Base-by-base conservation (phyloP, 2,113 vertebrate species). In the Paracanthobrama guichenoti region DNA sequence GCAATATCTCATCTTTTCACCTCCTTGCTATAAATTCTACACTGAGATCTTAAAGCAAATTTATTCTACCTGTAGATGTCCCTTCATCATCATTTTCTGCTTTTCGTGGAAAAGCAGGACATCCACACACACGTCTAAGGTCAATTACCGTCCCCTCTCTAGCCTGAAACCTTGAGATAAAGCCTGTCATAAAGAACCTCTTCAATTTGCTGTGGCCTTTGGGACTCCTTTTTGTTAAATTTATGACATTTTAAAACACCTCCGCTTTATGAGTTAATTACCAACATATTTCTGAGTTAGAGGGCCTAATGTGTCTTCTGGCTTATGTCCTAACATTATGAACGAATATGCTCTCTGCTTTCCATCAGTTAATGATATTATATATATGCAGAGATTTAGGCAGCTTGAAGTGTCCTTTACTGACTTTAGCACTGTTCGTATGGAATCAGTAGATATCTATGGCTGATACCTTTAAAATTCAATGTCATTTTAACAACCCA, bases 281-380 rank as follows among this genome's bases (percentile, higher is more conserved):
- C 44, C 57, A 79, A 84, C 89, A 88, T 84, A 88, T 91, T 90
- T 88, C 91, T 87, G 79, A 85, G 78, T 24, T 84, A 82, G 48
- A 46, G 78, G 86, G 81, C 81, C 88, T 92, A 92, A 91, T 90
- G 89, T 90, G 90, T 92, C 89, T 89, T 86, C 88, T 91, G 91
- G 90, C 90, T 91, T 90, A 91, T 89, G 86, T 91, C 82, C 82
- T 82, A 86, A 59, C 67, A 85, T 81, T 67, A 82, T 44, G 89
- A 92, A 64, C 8, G 62, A 75, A 77, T 60, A 42, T 85, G 87
- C 85, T 55, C 44, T 50, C 48, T n/a, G 53, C 75, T 48, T 53
- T 20, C 60, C 22, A 60, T 71, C 31, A 78, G 75, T 55, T 79
- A 57, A 84, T 78, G 71, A 46, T 75, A 60, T 83, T 22, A 74